These are phyloP conservation scores for Phrynosoma platyrhinos DNA, from an alignment of 2,113 vertebrate species.

Conservation along the genomic window DNA sequence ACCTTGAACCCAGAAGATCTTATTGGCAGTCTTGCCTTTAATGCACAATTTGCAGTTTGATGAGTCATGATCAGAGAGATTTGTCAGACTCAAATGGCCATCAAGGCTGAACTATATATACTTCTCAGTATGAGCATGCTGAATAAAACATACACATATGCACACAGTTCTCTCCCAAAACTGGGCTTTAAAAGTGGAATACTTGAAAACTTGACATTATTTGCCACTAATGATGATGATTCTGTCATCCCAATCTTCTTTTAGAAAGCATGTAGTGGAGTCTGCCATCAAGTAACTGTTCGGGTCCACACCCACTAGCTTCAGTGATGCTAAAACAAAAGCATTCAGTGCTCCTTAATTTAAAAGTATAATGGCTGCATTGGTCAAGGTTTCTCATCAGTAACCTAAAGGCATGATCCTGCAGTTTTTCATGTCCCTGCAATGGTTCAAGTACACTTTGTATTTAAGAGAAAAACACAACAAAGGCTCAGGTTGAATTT, in stretches of 20 bases:
- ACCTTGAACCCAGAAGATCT: neutral
- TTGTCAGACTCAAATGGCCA: slow-evolving; percentile 48
- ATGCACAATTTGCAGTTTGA: slow-evolving; percentile 2
- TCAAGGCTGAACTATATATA: neutral
- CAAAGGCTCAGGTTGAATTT: slow-evolving; percentile 42
- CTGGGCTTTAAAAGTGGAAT: slow-evolving; percentile 42
- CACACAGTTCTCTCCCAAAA: neutral
- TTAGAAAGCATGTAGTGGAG: neutral
- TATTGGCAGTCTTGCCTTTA: neutral
- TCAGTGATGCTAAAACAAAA: no score
- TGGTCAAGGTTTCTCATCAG: slow-evolving; percentile 33
- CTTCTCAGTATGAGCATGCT: slow-evolving; percentile 31
- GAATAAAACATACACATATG: neutral
- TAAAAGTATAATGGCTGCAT: slow-evolving; percentile 29
- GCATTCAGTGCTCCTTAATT: neutral
- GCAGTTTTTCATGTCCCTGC: slow-evolving; percentile 28
- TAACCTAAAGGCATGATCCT: slow-evolving; percentile 39
- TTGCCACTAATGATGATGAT: neutral
- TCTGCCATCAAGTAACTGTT: neutral
- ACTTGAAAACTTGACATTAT: slow-evolving; percentile 44
- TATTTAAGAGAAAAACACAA: slow-evolving; percentile 33
- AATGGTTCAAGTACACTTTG: slow-evolving; percentile 4
- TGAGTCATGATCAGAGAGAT: slow-evolving; percentile 49
- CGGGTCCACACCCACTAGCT: neutral
- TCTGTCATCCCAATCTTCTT: neutral